phyloP scores from a whole-genome alignment of 1,140 invertebrate species.

The Drosophila micromelanica region DNA sequence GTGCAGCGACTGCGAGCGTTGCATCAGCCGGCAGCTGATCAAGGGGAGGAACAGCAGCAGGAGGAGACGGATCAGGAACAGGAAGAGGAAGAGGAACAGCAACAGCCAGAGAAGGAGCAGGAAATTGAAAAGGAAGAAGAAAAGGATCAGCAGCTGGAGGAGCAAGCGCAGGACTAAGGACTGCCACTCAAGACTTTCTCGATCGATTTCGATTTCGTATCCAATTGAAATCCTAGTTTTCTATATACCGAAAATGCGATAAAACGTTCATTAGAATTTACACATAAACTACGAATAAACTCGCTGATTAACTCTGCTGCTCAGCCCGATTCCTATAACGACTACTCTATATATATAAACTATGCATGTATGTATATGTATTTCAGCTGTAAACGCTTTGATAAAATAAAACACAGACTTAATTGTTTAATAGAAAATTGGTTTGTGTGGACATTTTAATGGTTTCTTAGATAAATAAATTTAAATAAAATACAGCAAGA shows the following conservation, averaged over 20 bases:
- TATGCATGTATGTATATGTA: slow-evolving; percentile 26
- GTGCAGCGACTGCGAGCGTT: slow-evolving; percentile 62
- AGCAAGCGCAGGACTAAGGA: not conserved
- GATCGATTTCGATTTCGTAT: not conserved
- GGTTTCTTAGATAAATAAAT: not conserved
- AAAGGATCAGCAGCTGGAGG: not conserved
- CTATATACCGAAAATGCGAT: slow-evolving; percentile 11
- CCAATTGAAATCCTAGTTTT: not conserved
- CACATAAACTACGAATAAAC: slow-evolving; percentile 36
- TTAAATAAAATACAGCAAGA: no score
- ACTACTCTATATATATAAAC: slow-evolving; percentile 28
- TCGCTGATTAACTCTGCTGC: slow-evolving; percentile 41
- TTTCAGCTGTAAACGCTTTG: not conserved
- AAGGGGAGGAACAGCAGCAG: not conserved
- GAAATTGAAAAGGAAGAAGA: no score
- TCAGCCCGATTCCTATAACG: slow-evolving; percentile 27
- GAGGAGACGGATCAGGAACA: no score
- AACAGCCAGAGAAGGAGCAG: not conserved
- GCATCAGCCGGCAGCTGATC: slow-evolving; percentile 49
- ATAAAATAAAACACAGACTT: not conserved
- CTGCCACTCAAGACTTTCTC: slow-evolving; percentile 24
- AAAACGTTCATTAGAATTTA: slow-evolving; percentile 64
- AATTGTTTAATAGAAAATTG: not conserved
- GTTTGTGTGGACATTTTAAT: not conserved
- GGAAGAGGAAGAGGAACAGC: not conserved